These are phyloP conservation scores for Steromphala cineraria DNA, from an alignment of 2,888 invertebrate genomes.

Conservation along the genomic window DNA sequence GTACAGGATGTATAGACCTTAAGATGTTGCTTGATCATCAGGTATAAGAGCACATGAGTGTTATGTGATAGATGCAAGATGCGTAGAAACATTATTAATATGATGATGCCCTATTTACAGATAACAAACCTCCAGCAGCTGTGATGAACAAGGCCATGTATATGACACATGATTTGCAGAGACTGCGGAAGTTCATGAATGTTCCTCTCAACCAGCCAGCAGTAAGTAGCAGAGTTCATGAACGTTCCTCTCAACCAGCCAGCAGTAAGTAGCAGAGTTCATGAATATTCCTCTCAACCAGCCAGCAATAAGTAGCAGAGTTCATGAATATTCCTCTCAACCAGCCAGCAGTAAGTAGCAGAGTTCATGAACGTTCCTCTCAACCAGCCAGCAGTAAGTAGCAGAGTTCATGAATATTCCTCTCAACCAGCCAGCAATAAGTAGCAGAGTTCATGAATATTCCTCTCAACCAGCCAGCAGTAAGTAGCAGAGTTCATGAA, in stretches of 20 bases:
- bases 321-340: too few species aligned
- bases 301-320: conserved; percentile 55
- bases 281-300: conserved; percentile 71
- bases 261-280: conserved; percentile 63
- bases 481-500: conserved; percentile 30
- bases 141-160: conserved; percentile 73
- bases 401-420: too few species aligned
- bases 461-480: conserved; percentile 70
- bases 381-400: conserved; percentile 62
- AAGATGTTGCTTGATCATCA: too few species aligned
- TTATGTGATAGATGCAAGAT: too few species aligned
- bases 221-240: conserved; percentile 39
- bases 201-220: conserved; percentile 72
- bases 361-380: conserved; percentile 73
- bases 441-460: conserved; percentile 71
- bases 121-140: conserved; percentile 74
- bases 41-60: too few species aligned
- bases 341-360: conserved; percentile 46
- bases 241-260: too few species aligned
- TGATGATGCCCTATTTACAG: conserved; percentile 58
- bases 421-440: conserved; percentile 31
- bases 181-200: conserved; percentile 70
- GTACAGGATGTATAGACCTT: too few species aligned
- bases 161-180: conserved; percentile 71
- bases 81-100: too few species aligned